Conservation (phyloP, 2,888 invertebrate species). For the Sycophila texana region DNA sequence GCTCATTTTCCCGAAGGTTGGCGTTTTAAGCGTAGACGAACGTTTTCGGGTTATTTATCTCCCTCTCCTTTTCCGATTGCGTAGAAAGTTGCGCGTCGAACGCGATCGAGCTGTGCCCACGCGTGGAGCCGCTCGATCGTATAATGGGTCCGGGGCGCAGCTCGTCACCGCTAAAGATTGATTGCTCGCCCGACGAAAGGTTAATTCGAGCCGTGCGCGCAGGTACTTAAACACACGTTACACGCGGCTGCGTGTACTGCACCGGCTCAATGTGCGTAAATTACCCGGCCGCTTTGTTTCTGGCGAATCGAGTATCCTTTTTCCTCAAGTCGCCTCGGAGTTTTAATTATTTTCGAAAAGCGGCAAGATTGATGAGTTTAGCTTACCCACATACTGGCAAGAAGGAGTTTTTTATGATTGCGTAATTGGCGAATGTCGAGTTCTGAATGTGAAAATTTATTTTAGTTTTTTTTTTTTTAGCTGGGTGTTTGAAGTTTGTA, state of each 20-base stretch:
- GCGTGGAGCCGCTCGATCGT: slow-evolving; percentile 8
- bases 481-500: too few relatives aligned
- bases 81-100: background rate
- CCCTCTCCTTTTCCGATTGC: background rate
- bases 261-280: slow-evolving; percentile 26
- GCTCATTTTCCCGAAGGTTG: slow-evolving; percentile 6
- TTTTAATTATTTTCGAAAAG: slow-evolving; percentile 36
- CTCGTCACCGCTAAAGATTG: slow-evolving; percentile 64
- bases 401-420: background rate
- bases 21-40: slow-evolving; percentile 9
- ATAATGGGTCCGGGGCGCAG: slow-evolving; percentile 19
- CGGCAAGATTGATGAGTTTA: slow-evolving; percentile 4
- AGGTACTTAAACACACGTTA: slow-evolving; percentile 52
- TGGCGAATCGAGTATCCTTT: slow-evolving; percentile 12
- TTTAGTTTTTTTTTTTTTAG: too few relatives aligned
- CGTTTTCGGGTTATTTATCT: slow-evolving; percentile 37
- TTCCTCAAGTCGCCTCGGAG: background rate
- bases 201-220: slow-evolving; percentile 64
- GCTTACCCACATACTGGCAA: background rate
- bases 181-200: slow-evolving; percentile 70
- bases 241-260: background rate
- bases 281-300: slow-evolving; percentile 26
- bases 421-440: background rate
- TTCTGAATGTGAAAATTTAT: too few relatives aligned
- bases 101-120: slow-evolving; percentile 14